These are phyloP conservation scores for Rhysida immarginata DNA, from an alignment of 1,140 invertebrate species.

Conservation along the genomic window DNA sequence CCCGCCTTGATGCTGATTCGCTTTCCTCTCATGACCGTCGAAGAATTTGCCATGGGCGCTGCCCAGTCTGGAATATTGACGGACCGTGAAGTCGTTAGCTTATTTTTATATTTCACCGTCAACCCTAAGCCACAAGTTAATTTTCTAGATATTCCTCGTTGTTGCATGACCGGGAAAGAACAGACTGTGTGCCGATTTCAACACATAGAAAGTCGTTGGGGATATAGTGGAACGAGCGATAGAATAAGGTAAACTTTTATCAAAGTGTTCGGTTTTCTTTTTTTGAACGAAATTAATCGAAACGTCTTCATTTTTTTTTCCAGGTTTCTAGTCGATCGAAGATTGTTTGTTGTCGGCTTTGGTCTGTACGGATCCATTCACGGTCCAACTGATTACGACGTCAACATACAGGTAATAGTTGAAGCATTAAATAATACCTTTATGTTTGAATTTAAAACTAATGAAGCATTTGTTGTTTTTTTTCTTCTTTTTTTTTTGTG, in stretches of 20 bases:
- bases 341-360: conserved; percentile 74
- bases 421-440: not conserved
- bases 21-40: conserved; percentile 72
- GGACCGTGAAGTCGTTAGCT: conserved; percentile 43
- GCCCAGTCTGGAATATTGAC: conserved; percentile 59
- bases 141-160: conserved; percentile 56
- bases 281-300: not conserved
- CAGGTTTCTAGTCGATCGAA: conserved; percentile 64
- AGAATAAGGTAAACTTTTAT: conserved; percentile 45
- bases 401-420: conserved; percentile 44
- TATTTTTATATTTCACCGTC: conserved; percentile 69
- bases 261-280: conserved; percentile 11
- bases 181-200: conserved; percentile 63
- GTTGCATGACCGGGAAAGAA: conserved; percentile 69
- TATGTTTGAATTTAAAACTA: not conserved
- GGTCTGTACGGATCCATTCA: conserved; percentile 76
- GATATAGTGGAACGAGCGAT: conserved; percentile 73
- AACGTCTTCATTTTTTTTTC: conserved; percentile 15
- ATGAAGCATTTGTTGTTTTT: not conserved
- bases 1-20: conserved; percentile 53
- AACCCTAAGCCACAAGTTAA: conserved; percentile 53
- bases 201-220: conserved; percentile 67
- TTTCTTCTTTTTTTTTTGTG: conserved; percentile 9
- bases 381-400: conserved; percentile 63
- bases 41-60: conserved; percentile 68